Evolutionary conservation across 2,113 vertebrate genomes (phyloP), one percentile per base, ranked within the genome.

Genomic region (Sardina pilchardus): DNA sequence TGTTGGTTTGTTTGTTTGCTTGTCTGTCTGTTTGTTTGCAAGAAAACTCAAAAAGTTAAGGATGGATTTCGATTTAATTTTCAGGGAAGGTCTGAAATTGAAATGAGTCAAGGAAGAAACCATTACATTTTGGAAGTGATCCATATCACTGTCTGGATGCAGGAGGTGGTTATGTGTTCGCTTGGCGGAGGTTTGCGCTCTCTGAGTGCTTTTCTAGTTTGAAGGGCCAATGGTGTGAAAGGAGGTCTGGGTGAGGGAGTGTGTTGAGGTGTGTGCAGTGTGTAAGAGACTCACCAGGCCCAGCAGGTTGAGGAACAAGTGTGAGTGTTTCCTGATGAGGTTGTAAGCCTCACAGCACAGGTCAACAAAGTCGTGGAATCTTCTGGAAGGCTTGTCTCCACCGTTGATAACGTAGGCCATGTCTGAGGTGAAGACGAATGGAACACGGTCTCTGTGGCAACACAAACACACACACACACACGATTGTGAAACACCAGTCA

Each of bases 401-500:
- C 98, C 98, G 0, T 99, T 99, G 93, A 99, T 99, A 90, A 99
- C 98, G 0, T 99, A 99, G 0, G 98, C 98, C 98, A 99, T 99
- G 93, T 99, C 98, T 0, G 98, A 99, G 34, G 98, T 99, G 93
- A 99, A 99, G 87, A 99, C 98, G 0, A 99, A 99, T 0, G 98
- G 98, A 0, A 97, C 98, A 10, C 98, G 97, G 94, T 99, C 98
- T 87, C 98, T 99, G 94, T 0, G 30, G 4, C 44, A 81, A 87
- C 71, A 75, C 36, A 86, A 83, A 0, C 5, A 85, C 71, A 85
- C 63, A 82, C 47, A 63, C 50, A 39, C 19, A 7, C 34, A 36
- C 34, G 19, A 78, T 34, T 78, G 71, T 16, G 26, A 36, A 78
- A 71, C 10, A 71, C 26, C 30, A 71, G 63, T 34, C 63, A 34